These are phyloP conservation scores for Paragorgia papillata DNA, from an alignment of 92 coral and sea anemone species.

Conservation along the genomic window DNA sequence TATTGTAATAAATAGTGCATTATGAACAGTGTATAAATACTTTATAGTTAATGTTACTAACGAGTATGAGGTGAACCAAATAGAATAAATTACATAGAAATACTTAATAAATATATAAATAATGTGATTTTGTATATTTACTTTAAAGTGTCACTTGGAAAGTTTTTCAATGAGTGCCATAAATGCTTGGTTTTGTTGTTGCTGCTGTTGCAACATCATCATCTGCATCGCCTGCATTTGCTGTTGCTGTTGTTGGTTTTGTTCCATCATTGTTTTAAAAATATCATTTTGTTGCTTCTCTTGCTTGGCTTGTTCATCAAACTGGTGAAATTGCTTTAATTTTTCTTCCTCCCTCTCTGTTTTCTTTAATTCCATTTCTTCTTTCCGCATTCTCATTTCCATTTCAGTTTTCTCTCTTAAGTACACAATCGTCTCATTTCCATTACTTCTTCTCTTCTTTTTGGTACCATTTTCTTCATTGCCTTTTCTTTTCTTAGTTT, in stretches of 20 bases:
- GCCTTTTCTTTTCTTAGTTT: slow-evolving; percentile 30
- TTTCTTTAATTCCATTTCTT: slow-evolving; percentile 44
- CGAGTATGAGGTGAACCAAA: no score
- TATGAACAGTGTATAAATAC: no score
- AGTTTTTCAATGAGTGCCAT: slow-evolving; percentile 52
- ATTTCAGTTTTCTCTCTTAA: slow-evolving; percentile 39
- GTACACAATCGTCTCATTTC: slow-evolving; percentile 37
- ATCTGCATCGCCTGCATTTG: slow-evolving; percentile 35
- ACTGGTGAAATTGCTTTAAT: slow-evolving; percentile 21
- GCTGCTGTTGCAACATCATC: slow-evolving; percentile 51
- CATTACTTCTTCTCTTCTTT: slow-evolving; percentile 34
- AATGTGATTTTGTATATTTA: no score
- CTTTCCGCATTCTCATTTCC: slow-evolving; percentile 39
- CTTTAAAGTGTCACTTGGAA: slow-evolving; percentile 16
- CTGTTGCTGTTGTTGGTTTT: slow-evolving; percentile 57
- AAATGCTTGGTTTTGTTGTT: slow-evolving; percentile 47
- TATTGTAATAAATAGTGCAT: no score
- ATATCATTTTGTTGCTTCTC: slow-evolving; percentile 36
- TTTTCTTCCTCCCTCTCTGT: slow-evolving; percentile 43
- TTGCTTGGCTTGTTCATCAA: slow-evolving; percentile 37
- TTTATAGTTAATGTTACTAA: no score
- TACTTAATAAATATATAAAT: no score
- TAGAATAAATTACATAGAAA: no score
- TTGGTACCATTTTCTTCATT: not conserved
- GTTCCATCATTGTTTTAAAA: slow-evolving; percentile 31